These are phyloP conservation scores for Mustela nigripes DNA, from an alignment of 2,113 vertebrate species.

Conservation along the genomic window DNA sequence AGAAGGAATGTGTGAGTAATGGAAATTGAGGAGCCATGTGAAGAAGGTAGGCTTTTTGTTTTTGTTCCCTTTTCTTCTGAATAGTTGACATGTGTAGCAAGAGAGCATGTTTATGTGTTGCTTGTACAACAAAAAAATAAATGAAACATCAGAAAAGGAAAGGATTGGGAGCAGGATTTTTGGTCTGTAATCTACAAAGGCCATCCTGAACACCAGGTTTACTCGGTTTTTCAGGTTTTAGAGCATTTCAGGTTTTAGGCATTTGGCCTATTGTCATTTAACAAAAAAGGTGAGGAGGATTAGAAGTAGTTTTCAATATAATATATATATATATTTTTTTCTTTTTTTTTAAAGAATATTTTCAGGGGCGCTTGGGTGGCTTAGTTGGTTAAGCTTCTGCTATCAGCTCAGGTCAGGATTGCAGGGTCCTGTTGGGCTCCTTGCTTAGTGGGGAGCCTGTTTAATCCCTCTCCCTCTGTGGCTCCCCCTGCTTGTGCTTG, in stretches of 20 bases:
- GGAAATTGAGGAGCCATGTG: neutral
- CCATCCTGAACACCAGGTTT: neutral
- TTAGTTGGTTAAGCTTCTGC: too few species aligned
- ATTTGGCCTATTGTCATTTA: conserved; percentile 8
- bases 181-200: neutral
- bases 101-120: neutral
- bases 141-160: neutral
- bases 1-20: neutral
- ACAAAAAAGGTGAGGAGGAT: neutral
- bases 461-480: too few species aligned
- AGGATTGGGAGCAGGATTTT: neutral
- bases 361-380: too few species aligned
- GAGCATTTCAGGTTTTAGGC: neutral
- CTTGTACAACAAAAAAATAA: conserved; percentile 20
- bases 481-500: too few species aligned
- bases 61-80: conserved; percentile 46
- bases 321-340: too few species aligned
- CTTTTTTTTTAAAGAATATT: too few species aligned
- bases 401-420: too few species aligned
- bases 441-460: too few species aligned
- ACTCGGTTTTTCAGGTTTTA: neutral
- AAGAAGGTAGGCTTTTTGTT: conserved; percentile 3
- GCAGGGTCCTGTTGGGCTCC: too few species aligned
- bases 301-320: neutral
- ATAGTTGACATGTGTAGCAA: conserved; percentile 31